These are phyloP conservation scores for Ceratosolen fusciceps DNA, from an alignment of 1,140 invertebrate species.

Conservation along the genomic window DNA sequence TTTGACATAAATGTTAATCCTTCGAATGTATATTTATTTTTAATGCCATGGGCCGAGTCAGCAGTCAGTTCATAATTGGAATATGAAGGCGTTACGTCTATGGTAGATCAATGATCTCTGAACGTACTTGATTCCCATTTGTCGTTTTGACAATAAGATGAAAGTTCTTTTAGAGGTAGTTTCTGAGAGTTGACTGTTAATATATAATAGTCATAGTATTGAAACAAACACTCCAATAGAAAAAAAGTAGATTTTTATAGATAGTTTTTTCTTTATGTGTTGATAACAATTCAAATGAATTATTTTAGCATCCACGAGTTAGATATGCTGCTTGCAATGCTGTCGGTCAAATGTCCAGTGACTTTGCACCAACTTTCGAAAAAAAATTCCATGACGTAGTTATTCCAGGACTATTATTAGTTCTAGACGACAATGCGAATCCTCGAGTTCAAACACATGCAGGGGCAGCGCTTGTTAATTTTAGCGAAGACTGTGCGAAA, in stretches of 20 bases:
- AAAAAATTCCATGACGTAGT: conserved; percentile 98
- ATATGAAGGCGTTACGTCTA: conserved; percentile 59
- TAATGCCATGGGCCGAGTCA: conserved; percentile 59
- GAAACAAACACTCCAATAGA: conserved; percentile 55
- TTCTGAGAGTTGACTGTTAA: conserved; percentile 61
- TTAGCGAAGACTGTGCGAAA: conserved; percentile 99
- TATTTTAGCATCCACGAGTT: conserved; percentile 87
- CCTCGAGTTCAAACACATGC: conserved; percentile 95
- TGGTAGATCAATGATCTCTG: conserved; percentile 60
- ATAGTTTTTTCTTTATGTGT: background rate
- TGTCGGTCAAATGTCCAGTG: conserved; percentile 99
- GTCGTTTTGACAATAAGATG: conserved; percentile 61
- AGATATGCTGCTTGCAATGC: conserved; percentile 98
- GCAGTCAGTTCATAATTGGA: conserved; percentile 52
- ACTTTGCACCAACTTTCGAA: conserved; percentile 97
- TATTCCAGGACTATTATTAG: conserved; percentile 88
- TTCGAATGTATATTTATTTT: background rate
- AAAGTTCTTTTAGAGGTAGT: conserved; percentile 52
- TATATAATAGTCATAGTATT: conserved; percentile 58
- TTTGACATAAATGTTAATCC: no score
- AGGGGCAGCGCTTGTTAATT: conserved; percentile 97
- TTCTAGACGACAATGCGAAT: conserved; percentile 93
- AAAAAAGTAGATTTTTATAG: background rate
- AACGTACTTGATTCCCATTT: conserved; percentile 48
- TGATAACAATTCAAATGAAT: conserved; percentile 35